These are phyloP conservation scores for Antitype chi DNA, from an alignment of 2,888 invertebrate species.

Conservation along the genomic window DNA sequence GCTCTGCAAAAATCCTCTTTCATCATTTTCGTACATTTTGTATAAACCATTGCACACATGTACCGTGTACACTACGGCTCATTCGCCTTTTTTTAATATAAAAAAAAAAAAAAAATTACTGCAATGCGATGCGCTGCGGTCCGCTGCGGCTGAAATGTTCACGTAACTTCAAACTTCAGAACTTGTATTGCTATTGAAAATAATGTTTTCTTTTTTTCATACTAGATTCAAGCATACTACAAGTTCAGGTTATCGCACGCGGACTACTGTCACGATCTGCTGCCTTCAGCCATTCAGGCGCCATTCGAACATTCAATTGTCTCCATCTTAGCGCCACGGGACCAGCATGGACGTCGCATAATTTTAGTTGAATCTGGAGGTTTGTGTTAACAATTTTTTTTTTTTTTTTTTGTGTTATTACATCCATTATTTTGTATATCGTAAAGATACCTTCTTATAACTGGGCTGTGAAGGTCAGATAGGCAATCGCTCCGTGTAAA, in stretches of 20 bases:
- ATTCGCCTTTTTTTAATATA: too few species aligned
- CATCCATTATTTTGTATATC: not conserved
- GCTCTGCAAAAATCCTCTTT: too few species aligned
- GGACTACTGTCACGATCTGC: constrained; percentile 91
- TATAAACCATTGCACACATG: not conserved
- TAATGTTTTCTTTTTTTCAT: constrained; percentile 37
- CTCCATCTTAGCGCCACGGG: constrained; percentile 93
- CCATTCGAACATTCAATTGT: constrained; percentile 92
- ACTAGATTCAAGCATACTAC: constrained; percentile 93
- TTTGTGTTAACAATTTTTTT: constrained; percentile 73
- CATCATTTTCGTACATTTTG: too few species aligned
- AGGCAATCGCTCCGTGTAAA: too few species aligned
- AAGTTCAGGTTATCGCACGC: constrained; percentile 92
- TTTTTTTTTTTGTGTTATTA: too few species aligned
- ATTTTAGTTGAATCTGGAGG: constrained; percentile 93
- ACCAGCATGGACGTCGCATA: constrained; percentile 92
- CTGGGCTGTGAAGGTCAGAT: too few species aligned
- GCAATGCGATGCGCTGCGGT: not conserved
- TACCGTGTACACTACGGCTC: not conserved
- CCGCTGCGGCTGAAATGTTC: not conserved
- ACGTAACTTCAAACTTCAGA: too few species aligned
- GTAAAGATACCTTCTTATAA: not conserved
- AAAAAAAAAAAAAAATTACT: too few species aligned
- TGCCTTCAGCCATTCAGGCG: constrained; percentile 91
- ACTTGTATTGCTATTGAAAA: not conserved